Evolutionary conservation across 2,888 invertebrate genomes (phyloP).

Genomic region (Marasmarcha lunaedactyla): DNA sequence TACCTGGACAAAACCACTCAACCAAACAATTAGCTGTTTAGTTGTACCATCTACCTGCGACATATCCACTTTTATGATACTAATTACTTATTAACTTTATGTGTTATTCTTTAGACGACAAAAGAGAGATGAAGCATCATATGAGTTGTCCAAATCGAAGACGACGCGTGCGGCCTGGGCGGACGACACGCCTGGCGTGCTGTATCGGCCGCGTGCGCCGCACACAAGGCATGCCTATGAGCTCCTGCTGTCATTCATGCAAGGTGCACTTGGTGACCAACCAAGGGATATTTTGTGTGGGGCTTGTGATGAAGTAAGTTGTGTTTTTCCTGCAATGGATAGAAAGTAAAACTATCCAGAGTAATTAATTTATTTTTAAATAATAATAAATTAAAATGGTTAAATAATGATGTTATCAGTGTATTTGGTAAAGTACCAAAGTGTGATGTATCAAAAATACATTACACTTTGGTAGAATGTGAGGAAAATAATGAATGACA

Average conservation of each 20-base stretch:
- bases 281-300: slow-evolving; percentile 97
- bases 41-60: too few relatives aligned
- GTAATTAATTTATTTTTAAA: background rate
- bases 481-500: too few relatives aligned
- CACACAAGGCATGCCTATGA: slow-evolving; percentile 98
- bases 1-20: too few relatives aligned
- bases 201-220: slow-evolving; percentile 96
- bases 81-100: too few relatives aligned
- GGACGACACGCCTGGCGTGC: slow-evolving; percentile 93
- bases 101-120: slow-evolving; percentile 72
- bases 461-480: too few relatives aligned
- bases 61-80: too few relatives aligned
- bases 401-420: too few relatives aligned
- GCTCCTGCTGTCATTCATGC: slow-evolving; percentile 94
- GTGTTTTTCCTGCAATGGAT: too few relatives aligned
- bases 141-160: slow-evolving; percentile 91
- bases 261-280: slow-evolving; percentile 96
- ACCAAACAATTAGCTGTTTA: too few relatives aligned
- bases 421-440: too few relatives aligned
- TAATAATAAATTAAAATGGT: too few relatives aligned
- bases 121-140: slow-evolving; percentile 92
- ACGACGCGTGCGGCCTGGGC: slow-evolving; percentile 88
- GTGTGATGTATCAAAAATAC: too few relatives aligned
- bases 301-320: slow-evolving; percentile 96
- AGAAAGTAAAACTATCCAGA: background rate